phyloP scores from a whole-genome alignment of 2,113 vertebrate species.

The Gymnobelideus leadbeateri region DNA sequence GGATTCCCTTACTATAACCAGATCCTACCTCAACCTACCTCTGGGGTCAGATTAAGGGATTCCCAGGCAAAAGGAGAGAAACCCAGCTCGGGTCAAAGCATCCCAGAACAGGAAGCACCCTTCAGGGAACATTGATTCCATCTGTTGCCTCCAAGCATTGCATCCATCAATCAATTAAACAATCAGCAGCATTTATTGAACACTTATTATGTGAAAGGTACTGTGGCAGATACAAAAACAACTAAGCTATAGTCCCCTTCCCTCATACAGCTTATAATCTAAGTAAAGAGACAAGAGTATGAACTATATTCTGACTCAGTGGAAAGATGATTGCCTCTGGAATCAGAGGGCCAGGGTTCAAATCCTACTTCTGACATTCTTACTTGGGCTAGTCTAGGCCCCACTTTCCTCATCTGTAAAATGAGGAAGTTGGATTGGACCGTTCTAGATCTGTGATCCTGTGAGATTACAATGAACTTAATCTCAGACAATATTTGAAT shows the following conservation, averaged over 20 bases:
- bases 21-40: neutral
- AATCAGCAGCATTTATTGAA: neutral
- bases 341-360: neutral
- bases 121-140: neutral
- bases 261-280: neutral
- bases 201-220: neutral
- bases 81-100: neutral
- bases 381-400: neutral
- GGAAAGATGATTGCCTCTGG: neutral
- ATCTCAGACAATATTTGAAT: neutral
- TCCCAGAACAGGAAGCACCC: neutral
- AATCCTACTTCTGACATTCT: neutral
- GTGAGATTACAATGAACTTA: neutral
- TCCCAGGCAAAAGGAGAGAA: neutral
- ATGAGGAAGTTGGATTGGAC: neutral
- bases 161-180: neutral
- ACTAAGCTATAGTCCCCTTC: neutral
- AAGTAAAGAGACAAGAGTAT: neutral
- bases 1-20: neutral
- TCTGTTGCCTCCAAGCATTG: neutral
- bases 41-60: neutral
- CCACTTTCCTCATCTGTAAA: neutral
- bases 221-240: neutral
- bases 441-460: neutral
- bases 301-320: neutral